phyloP scores from a whole-genome alignment of 2,113 vertebrate species.

The crab-eating macaque (Macaca fascicularis) region DNA sequence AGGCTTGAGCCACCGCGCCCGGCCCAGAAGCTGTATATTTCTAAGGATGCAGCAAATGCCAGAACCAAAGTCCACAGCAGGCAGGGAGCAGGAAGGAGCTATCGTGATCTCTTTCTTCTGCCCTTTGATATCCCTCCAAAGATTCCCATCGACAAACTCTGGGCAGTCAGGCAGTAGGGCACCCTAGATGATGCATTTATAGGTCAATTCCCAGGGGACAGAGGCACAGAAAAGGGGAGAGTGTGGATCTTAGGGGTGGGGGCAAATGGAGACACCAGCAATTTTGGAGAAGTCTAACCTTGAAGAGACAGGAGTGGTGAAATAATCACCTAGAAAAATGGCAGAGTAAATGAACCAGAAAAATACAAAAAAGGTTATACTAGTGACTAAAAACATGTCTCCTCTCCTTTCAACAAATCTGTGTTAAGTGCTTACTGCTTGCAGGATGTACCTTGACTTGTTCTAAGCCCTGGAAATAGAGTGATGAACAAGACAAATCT shows the following conservation, averaged over 20 bases:
- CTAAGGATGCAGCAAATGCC: neutral
- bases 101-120: neutral
- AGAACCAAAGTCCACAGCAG: neutral
- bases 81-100: neutral
- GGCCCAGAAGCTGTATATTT: neutral
- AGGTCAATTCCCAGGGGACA: neutral
- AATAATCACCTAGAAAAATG: neutral
- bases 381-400: neutral
- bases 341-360: neutral
- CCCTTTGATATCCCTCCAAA: neutral
- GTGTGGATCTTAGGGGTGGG: neutral
- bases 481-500: neutral
- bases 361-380: neutral
- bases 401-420: neutral
- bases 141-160: neutral
- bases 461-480: neutral
- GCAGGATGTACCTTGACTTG: neutral
- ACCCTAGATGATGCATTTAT: neutral
- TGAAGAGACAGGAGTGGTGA: neutral
- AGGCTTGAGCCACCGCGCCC: no score
- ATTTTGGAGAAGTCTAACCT: neutral
- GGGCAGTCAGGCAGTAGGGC: neutral
- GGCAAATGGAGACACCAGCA: neutral
- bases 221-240: neutral
- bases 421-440: neutral